Conservation (phyloP, 2,113 vertebrate genomes). For the Hydropotes inermis region DNA sequence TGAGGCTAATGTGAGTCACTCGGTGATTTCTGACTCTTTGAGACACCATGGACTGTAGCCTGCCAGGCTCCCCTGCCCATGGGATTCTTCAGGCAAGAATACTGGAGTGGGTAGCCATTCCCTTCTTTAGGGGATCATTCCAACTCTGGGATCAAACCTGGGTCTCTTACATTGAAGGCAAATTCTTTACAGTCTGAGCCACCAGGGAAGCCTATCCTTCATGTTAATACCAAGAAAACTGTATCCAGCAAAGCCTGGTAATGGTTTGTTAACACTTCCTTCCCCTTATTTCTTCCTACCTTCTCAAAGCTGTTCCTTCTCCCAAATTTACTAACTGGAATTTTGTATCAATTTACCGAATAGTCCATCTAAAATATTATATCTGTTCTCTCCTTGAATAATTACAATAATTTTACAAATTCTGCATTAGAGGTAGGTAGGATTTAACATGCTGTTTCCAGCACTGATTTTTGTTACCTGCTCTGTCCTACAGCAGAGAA, state of each 20-base stretch:
- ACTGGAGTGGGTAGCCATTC: not conserved
- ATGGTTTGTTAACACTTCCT: not conserved
- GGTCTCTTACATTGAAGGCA: not conserved
- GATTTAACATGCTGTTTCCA: not conserved
- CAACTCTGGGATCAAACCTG: not conserved
- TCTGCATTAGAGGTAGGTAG: not conserved
- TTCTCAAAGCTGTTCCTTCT: not conserved
- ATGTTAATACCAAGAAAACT: not conserved
- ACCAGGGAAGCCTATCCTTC: not conserved
- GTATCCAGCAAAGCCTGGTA: not conserved
- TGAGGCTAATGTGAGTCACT: not conserved
- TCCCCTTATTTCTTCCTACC: not conserved
- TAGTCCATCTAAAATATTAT: not conserved
- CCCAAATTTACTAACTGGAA: not conserved
- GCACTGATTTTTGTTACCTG: not conserved
- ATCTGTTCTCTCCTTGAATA: not conserved
- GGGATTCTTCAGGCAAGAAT: not conserved
- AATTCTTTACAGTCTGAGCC: not conserved
- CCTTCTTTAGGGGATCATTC: not conserved
- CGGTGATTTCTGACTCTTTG: not conserved
- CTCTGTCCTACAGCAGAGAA: not conserved
- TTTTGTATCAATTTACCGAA: not conserved
- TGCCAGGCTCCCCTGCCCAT: not conserved
- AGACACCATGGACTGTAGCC: not conserved
- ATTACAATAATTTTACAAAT: not conserved